These are phyloP conservation scores for Penaeus vannamei DNA, from an alignment of 1,140 invertebrate species.

Conservation along the genomic window DNA sequence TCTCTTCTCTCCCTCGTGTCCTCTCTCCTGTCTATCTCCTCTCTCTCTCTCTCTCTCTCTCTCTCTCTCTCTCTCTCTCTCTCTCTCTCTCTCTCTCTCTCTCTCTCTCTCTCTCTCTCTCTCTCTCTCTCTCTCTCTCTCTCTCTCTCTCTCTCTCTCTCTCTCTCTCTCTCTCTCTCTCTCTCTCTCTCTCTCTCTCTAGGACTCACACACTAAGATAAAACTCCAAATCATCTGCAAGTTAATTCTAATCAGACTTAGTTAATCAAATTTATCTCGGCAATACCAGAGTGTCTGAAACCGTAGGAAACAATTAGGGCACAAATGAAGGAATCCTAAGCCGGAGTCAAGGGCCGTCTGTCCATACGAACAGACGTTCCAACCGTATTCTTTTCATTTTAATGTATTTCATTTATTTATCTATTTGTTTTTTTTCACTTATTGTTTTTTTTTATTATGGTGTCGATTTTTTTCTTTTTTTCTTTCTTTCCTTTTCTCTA, in stretches of 20 bases:
- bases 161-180: neutral
- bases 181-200: neutral
- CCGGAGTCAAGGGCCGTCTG: too few relatives aligned
- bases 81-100: neutral
- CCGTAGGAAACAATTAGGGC: too few relatives aligned
- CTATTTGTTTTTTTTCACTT: too few relatives aligned
- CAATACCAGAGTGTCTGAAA: too few relatives aligned
- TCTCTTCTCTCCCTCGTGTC: neutral
- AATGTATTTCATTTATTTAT: too few relatives aligned
- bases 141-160: neutral
- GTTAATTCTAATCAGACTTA: too few relatives aligned
- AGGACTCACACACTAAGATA: neutral
- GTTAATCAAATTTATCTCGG: too few relatives aligned
- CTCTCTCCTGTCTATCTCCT: neutral
- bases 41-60: neutral
- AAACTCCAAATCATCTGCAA: too few relatives aligned
- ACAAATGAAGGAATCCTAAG: too few relatives aligned
- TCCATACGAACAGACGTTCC: neutral
- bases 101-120: slow-evolving; percentile 29
- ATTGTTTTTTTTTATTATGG: too few relatives aligned
- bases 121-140: slow-evolving; percentile 33
- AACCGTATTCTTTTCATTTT: neutral
- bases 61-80: neutral
- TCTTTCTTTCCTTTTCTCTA: too few relatives aligned
- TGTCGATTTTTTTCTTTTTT: too few relatives aligned